Percentiles rank a stretch among this genome's conserved stretches.
Evolutionary conservation across 2,113 vertebrate genomes (phyloP).

Genomic region (Ondatra zibethicus): DNA sequence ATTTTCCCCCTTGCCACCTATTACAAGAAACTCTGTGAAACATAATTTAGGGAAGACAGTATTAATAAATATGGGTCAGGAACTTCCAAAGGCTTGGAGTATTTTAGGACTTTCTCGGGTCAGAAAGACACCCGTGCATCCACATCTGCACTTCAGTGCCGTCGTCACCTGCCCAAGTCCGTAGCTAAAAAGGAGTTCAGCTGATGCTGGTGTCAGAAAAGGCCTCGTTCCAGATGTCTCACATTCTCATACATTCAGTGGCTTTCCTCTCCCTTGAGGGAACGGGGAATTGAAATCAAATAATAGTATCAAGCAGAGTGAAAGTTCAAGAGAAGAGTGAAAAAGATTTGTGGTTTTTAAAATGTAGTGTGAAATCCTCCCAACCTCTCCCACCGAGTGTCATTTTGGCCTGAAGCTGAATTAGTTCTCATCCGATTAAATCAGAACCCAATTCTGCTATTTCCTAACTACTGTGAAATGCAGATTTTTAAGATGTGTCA

Average conservation of each 20-base stretch:
- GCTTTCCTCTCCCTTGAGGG: constrained; percentile 49
- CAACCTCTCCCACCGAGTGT: constrained; percentile 59
- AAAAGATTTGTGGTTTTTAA: constrained; percentile 56
- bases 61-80: constrained; percentile 20
- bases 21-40: neutral
- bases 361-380: constrained; percentile 64
- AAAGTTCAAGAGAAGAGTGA: constrained; percentile 72
- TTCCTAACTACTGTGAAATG: constrained; percentile 65
- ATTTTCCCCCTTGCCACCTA: neutral
- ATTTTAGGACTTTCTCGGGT: neutral
- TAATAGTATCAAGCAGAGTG: constrained; percentile 60
- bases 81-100: constrained; percentile 7
- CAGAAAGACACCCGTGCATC: neutral
- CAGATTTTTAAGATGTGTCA: constrained; percentile 78
- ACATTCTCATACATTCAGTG: neutral
- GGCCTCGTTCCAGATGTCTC: constrained; percentile 37
- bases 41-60: constrained; percentile 18
- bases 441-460: constrained; percentile 61
- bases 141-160: neutral
- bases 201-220: constrained; percentile 4
- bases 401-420: constrained; percentile 62
- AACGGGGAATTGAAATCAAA: constrained; percentile 61
- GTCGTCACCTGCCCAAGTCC: neutral
- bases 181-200: neutral
- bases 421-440: constrained; percentile 74